Evolutionary conservation across 2,797 vertebrate genomes (phyloP).

Genomic region (Cuniculus paca): DNA sequence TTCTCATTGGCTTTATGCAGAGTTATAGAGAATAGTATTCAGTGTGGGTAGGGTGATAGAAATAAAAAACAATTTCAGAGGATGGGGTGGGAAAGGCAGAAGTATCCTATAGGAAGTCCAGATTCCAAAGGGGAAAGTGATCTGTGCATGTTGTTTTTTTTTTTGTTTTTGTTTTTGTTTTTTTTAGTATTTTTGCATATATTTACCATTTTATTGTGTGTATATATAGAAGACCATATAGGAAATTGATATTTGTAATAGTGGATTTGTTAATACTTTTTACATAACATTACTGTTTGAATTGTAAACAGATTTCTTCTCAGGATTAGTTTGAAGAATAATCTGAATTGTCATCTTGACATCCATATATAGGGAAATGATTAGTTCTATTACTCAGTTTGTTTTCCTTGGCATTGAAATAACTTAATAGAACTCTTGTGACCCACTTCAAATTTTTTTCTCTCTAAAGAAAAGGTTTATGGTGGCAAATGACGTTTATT

Average conservation of each 20-base stretch:
- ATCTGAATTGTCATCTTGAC: constrained; percentile 89
- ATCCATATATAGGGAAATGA: constrained; percentile 86
- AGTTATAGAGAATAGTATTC: constrained; percentile 88
- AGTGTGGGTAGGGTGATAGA: constrained; percentile 88
- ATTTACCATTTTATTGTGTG: constrained; percentile 92
- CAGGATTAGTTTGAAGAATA: constrained; percentile 90
- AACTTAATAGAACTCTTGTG: constrained; percentile 85
- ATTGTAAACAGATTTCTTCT: constrained; percentile 90
- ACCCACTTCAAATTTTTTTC: constrained; percentile 85
- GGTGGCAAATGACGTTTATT: constrained; percentile 86
- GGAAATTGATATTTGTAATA: constrained; percentile 92
- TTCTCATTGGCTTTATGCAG: constrained; percentile 90
- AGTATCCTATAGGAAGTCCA: constrained; percentile 88
- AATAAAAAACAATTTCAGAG: constrained; percentile 81
- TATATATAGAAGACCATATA: constrained; percentile 91
- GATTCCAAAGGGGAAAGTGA: constrained; percentile 88
- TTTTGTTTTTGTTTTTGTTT: constrained; percentile 90
- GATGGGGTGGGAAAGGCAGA: constrained; percentile 70
- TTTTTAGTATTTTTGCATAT: constrained; percentile 91
- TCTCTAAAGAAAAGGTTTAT: constrained; percentile 85
- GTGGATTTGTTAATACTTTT: constrained; percentile 93
- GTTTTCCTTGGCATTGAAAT: constrained; percentile 86
- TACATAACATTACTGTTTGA: constrained; percentile 92
- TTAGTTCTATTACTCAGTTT: constrained; percentile 84
- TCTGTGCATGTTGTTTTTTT: constrained; percentile 90